Evolutionary conservation across 2,113 vertebrate genomes (phyloP), one percentile per base, ranked within the genome.

Genomic region (Beaufortia kweichowensis): DNA sequence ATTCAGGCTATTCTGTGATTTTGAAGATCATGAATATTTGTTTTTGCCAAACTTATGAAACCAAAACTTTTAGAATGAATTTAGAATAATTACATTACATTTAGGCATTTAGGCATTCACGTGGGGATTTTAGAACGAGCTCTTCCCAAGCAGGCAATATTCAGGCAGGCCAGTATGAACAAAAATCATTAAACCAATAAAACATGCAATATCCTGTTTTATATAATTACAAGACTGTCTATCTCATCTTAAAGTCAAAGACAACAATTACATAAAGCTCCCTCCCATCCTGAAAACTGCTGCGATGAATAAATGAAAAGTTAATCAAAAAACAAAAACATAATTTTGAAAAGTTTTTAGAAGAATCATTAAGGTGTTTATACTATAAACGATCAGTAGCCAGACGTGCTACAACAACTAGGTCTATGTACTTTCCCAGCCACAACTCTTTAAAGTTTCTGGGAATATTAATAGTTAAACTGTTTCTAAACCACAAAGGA

Each of bases 401-500:
- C 75, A 83, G 43, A 70, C 83, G 76, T 70, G 33, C 61, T 67
- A 21, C 74, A 75, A 82, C 76, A 81, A 83, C 70, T 79, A 75
- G 69, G 63, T 83, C 4, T 14, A 21, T 21, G 80, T 46, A 82
- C 61, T 87, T 81, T 86, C 85, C 69, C 85, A 87, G 81, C 78
- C 64, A 29, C 26, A 77, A 43, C 59, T 75, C 17, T 76, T 48
- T 73, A 79, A 76, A 39, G 62, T 62, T 75, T 77, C 28, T 53
- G 78, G 84, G 84, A 86, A 90, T 86, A 85, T 86, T 86, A 88
- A 89, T 83, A 87, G 83, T 83, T 82, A 80, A 88, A 88, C 88
- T 21, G 63, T 75, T 83, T 81, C 80, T 69, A 74, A 86, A 86
- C 82, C 78, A 79, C 82, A 86, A 81, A 83, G 76, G 82, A 83